Evolutionary conservation across 2,113 vertebrate species (phyloP), one percentile per base, ranked within the genome.

Genomic region (Albula goreensis): DNA sequence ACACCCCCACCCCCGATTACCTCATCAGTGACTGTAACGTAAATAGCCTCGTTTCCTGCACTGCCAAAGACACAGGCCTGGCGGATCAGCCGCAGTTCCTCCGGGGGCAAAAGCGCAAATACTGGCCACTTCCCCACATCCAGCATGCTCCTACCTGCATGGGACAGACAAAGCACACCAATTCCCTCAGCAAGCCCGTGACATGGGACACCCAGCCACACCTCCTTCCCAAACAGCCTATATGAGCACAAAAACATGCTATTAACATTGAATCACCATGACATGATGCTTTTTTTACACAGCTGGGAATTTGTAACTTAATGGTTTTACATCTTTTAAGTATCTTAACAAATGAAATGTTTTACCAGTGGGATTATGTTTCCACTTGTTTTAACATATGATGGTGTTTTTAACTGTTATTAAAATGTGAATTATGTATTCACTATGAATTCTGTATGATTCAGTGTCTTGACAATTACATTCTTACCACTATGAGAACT

Each of bases 111-210:
- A n/a, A 97, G 95, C 85, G 96, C 96, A 91, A 97, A 97, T 84
- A 97, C 95, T 0, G 96, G 96, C 96, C 96, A 97, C 90, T 97
- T 96, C 56, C 96, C 96, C 92, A 97, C 94, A 92, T 97, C 96
- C 92, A 97, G 88, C 96, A 97, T 97, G 90, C 95, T 96, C 92
- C 74, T 52, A 60, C 25, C 48, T 85, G 70, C 84, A 79, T 52
- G 9, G 19, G 17, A 78, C 25, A 0, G 53, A 60, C 17, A 53
- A 56, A 11, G 7, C 83, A 25, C 66, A 84, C 31, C n/a, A 74
- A 22, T 22, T 74, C 70, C 9, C 70, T 31, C 70, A 74, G 3
- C n/a, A 22, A 19, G 60, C 60, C 17, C 60, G 15, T 63, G 60
- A 31, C 22, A 15, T 70, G 17, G 3, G 15, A 17, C 2, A 7